Evolutionary conservation across 2,113 vertebrate species (phyloP), one percentile per base, ranked within the genome.

Genomic region (Stictonetta naevosa): DNA sequence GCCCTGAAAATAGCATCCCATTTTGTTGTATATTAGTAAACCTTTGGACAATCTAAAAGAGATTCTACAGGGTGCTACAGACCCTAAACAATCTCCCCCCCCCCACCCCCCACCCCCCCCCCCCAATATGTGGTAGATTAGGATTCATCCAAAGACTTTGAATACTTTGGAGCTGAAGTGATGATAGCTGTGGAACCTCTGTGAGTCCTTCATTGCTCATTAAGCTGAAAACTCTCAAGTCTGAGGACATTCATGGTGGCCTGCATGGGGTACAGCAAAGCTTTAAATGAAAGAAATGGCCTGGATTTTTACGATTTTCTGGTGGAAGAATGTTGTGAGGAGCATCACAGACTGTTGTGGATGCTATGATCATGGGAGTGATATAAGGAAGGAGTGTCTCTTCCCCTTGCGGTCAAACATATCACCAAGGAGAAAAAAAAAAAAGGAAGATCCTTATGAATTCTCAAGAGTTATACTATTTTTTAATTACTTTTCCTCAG

Each of bases 101-200:
- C 9, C 36, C 36, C 7, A 38, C 36, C 36, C 36, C 36, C 9
- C 7, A 8, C 36, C 36, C 36, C 36, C 9, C 36, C 9, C 89
- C 62, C 46, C 22, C 29, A 83, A 33, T 71, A 59, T 52, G 26
- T 69, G 75, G 63, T 68, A 64, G 86, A 83, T 87, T 38, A 85
- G 34, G 62, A 73, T 86, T 94, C 73, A 73, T 63, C 52, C 63
- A 72, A 89, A 96, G 92, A 76, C 95, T 82, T 88, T 92, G 63
- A 89, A 96, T 91, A 76, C 95, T 82, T 89, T 92, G 63, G 78
- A 94, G 88, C 53, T 87, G 66, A 85, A 63, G 80, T 60, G 28
- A 71, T 15, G 58, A 91, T 44, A 73, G 38, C 38, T 74, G 22
- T 55, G 36, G 69, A 93, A 91, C 72, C 20, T 17, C 62, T 81